A percentile compares a stretch with the other conserved stretches of the same genome.
Conservation (phyloP, 1,140 invertebrate species). For the Drosophila auraria region DNA sequence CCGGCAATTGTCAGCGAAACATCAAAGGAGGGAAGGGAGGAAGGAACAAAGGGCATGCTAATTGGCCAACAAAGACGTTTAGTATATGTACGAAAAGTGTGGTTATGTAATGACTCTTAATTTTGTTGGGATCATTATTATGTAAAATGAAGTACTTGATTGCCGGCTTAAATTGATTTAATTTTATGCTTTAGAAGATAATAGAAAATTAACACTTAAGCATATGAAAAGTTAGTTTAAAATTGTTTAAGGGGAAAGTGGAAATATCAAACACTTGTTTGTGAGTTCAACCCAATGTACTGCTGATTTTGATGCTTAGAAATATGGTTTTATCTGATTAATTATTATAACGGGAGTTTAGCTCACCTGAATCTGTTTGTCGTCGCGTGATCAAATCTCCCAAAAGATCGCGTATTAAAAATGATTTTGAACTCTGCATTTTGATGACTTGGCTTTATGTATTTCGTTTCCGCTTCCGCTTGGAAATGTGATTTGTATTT, state of each 20-base stretch:
- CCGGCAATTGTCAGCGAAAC: constrained; percentile 61
- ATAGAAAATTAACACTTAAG: neutral
- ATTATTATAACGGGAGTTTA: too few relatives aligned
- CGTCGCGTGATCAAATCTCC: constrained; percentile 89
- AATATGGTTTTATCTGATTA: too few relatives aligned
- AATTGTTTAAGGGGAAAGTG: neutral
- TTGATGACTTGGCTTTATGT: constrained; percentile 84
- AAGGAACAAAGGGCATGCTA: constrained; percentile 21
- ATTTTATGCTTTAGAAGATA: neutral
- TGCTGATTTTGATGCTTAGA: too few relatives aligned
- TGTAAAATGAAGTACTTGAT: neutral
- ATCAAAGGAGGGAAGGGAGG: constrained; percentile 25
- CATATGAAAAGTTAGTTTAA: neutral
- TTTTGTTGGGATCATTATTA: neutral
- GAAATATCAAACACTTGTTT: too few relatives aligned
- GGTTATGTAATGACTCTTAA: neutral
- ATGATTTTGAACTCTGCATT: constrained; percentile 91
- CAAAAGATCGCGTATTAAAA: constrained; percentile 91
- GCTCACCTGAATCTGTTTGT: constrained; percentile 82
- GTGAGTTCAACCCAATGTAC: too few relatives aligned
- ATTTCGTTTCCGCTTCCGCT: neutral
- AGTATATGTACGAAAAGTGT: neutral
- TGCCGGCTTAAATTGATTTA: neutral
- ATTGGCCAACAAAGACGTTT: constrained; percentile 50
- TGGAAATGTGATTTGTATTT: neutral